Percentiles rank a stretch among this genome's conserved stretches.
phyloP scores from a whole-genome alignment of 2,113 vertebrate genomes.

The Canis aureus region DNA sequence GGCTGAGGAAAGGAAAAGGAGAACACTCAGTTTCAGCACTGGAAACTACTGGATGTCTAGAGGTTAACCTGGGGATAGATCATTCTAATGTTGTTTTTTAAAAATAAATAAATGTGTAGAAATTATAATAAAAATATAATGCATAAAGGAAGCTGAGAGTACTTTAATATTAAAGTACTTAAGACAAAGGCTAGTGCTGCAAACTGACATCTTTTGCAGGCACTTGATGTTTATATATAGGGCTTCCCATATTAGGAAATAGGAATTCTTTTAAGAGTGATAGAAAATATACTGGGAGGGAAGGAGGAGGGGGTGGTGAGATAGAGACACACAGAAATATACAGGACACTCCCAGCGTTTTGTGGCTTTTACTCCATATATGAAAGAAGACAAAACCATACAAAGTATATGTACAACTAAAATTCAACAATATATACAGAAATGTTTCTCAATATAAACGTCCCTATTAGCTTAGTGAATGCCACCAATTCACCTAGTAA shows the following conservation, averaged over 20 bases:
- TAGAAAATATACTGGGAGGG: constrained; percentile 66
- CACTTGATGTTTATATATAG: constrained; percentile 59
- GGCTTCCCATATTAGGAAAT: constrained; percentile 71
- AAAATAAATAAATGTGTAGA: constrained; percentile 24
- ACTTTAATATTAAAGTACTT: constrained; percentile 46
- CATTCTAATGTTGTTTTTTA: neutral
- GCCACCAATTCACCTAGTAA: constrained; percentile 74
- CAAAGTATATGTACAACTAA: constrained; percentile 99
- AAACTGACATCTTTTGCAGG: constrained; percentile 60
- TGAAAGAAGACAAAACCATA: constrained; percentile 99
- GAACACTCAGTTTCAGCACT: constrained; percentile 49
- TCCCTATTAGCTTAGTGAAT: constrained; percentile 84
- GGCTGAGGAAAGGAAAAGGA: constrained; percentile 34
- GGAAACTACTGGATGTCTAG: constrained; percentile 19
- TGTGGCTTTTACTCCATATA: constrained; percentile 98
- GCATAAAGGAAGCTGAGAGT: constrained; percentile 46
- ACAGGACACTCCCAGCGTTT: constrained; percentile 89
- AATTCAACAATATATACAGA: constrained; percentile 99
- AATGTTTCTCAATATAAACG: constrained; percentile 90
- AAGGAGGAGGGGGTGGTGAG: neutral
- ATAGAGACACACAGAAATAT: constrained; percentile 78
- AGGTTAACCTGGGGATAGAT: neutral
- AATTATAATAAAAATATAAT: constrained; percentile 57
- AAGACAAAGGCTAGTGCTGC: constrained; percentile 56
- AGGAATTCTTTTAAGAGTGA: constrained; percentile 75